Base-by-base conservation (phyloP, 2,113 vertebrate genomes). In the Lontra canadensis region DNA sequence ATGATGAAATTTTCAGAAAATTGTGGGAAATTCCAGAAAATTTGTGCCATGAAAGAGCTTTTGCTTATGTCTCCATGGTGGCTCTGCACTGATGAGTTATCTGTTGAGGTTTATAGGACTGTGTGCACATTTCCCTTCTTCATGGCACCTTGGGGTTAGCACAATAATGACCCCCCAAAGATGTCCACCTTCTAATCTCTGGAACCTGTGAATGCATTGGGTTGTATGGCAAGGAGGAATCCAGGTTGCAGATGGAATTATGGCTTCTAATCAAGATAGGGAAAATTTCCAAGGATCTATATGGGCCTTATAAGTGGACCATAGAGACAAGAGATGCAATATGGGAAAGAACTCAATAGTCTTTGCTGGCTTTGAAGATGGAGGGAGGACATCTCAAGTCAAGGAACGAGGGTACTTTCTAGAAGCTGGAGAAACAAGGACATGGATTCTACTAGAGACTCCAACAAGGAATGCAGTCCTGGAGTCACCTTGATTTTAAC, bases 1-100 rank as follows among this genome's bases (percentile, higher is more conserved):
- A 29, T 69, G 63, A 69, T 94, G 26, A n/a, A 39, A 55, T n/a
- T 80, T 71, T 96, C 17, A 88, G 71, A 81, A 90, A 90, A 88
- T 31, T 44, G 10, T 79, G 42, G 67, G 31, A 36, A 34, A 78
- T 5, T 90, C 34, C 39, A 90, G 31, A 63, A 57, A 17, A 20
- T 36, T 3, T 26, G 1, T 65, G 21, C 12, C 11, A 23, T 13
- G 12, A 49, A 17, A 55, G 29, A 67, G 10, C 14, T 69, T 86
- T 88, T 47, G 11, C 26, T 63, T 42, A 49, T 63, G 6, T 39
- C 23, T 36, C 0, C 1, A 12, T 44, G 26, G 15, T 49, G 67
- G 20, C 36, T 4, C 12, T 13, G 10, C 47, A 55, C 44, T 87
- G 59, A 69, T 39, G 47, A 31, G 36, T 15, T 67, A 0, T 25